Evolutionary conservation across 2,113 vertebrate species (phyloP).

Genomic region (Oenanthe melanoleuca): DNA sequence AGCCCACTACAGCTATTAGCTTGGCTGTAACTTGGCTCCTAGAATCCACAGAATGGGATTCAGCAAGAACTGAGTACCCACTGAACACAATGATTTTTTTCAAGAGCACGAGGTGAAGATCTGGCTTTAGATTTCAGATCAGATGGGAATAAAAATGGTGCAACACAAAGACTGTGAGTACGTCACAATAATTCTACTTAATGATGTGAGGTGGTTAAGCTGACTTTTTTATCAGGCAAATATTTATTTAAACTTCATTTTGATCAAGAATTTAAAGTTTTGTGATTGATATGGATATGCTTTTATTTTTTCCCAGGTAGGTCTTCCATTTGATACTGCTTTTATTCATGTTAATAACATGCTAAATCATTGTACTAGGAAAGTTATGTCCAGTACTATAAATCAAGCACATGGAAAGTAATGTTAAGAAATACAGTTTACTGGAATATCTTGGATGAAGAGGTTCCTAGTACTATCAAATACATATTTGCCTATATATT

Average conservation of each 20-base stretch:
- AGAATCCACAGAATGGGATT: neutral
- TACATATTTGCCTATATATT: neutral
- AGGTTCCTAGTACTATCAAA: neutral
- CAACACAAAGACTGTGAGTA: neutral
- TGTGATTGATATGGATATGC: neutral
- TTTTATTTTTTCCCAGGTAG: neutral
- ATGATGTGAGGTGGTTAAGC: neutral
- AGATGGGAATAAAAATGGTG: neutral
- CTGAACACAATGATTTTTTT: neutral
- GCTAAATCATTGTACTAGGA: neutral
- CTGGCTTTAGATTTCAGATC: neutral
- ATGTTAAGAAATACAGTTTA: neutral
- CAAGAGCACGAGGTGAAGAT: neutral
- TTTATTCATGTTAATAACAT: neutral
- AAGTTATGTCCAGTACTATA: neutral
- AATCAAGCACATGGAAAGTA: neutral
- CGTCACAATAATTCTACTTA: neutral
- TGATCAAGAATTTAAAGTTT: neutral
- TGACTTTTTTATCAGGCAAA: neutral
- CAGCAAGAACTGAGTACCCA: neutral
- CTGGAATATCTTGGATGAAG: neutral
- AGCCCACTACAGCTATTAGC: neutral
- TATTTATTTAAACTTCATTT: neutral
- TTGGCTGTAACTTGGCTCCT: neutral
- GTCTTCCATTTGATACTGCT: neutral